Conservation (phyloP, 2,888 invertebrate species). For the Acanthococcus lagerstroemiae region DNA sequence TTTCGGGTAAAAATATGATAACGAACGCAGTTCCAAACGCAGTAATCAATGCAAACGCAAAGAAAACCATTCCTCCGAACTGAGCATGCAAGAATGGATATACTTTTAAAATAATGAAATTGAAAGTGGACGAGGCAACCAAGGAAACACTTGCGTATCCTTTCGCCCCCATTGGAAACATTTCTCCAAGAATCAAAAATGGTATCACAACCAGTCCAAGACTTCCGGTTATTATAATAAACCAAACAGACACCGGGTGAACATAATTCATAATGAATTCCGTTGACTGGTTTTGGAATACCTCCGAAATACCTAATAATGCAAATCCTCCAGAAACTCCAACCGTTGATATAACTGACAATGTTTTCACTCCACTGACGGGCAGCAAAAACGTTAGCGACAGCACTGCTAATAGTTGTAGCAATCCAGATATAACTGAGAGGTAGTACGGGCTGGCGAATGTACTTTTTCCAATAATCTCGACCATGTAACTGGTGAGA, state of each 20-base stretch:
- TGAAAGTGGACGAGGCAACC: conserved; percentile 46
- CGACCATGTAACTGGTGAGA: conserved; percentile 49
- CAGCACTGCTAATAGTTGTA: neutral
- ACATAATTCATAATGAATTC: neutral
- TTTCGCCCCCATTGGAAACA: conserved; percentile 47
- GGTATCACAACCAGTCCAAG: conserved; percentile 49
- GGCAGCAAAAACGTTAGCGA: conserved; percentile 36
- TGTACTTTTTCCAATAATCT: conserved; percentile 39
- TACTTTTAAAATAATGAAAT: conserved; percentile 47
- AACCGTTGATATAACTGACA: conserved; percentile 50
- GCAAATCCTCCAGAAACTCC: conserved; percentile 50
- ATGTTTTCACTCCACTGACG: conserved; percentile 48
- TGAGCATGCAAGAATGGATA: conserved; percentile 44
- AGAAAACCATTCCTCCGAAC: conserved; percentile 42
- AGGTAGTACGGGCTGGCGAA: neutral
- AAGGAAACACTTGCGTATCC: conserved; percentile 43
- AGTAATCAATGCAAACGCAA: conserved; percentile 21
- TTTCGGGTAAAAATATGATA: conserved; percentile 2
- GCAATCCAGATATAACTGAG: neutral
- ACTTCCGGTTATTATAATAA: conserved; percentile 47
- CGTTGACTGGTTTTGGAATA: neutral
- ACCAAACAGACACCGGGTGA: conserved; percentile 44
- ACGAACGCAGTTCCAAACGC: neutral
- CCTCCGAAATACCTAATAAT: conserved; percentile 41
- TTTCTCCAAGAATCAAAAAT: conserved; percentile 50